phyloP scores from a whole-genome alignment of 2,888 invertebrate genomes.

The Morpho achilles region DNA sequence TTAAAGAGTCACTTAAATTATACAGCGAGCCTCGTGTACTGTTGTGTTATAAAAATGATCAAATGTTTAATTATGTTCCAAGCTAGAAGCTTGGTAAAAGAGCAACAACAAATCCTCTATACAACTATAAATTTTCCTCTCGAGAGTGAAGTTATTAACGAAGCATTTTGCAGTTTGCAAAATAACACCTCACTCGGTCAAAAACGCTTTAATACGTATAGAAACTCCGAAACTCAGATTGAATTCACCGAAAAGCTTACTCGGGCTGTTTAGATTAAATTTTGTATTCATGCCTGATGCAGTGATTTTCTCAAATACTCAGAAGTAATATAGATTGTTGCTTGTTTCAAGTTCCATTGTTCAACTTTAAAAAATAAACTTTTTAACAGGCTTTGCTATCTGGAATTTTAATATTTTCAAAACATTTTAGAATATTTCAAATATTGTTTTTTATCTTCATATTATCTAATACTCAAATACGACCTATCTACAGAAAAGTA shows the following conservation, averaged over 20 bases:
- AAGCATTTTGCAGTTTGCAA: constrained; percentile 11
- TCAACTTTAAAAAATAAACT: not conserved
- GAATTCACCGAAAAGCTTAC: constrained; percentile 25
- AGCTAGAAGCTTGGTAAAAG: too few relatives aligned
- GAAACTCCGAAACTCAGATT: constrained; percentile 15
- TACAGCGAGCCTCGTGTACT: too few relatives aligned
- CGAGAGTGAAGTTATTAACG: constrained; percentile 7
- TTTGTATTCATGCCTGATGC: constrained; percentile 20
- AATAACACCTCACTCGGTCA: constrained; percentile 12
- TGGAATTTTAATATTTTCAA: not conserved
- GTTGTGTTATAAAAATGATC: too few relatives aligned
- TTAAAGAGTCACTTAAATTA: too few relatives aligned
- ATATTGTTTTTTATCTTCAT: not conserved
- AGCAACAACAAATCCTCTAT: too few relatives aligned
- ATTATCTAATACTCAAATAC: too few relatives aligned
- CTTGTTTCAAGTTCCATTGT: constrained; percentile 12
- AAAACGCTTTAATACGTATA: constrained; percentile 10
- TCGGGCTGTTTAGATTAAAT: constrained; percentile 20
- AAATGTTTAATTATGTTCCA: not conserved
- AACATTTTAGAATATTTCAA: not conserved
- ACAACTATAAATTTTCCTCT: not conserved
- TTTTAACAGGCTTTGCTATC: not conserved
- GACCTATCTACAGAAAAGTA: too few relatives aligned
- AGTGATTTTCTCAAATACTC: constrained; percentile 25
- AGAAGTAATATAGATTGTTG: constrained; percentile 23